A percentile compares a stretch with the other conserved stretches of the same genome.
These are phyloP conservation scores for Podilymbus podiceps DNA, from an alignment of 2,113 vertebrate genomes.

Conservation along the genomic window DNA sequence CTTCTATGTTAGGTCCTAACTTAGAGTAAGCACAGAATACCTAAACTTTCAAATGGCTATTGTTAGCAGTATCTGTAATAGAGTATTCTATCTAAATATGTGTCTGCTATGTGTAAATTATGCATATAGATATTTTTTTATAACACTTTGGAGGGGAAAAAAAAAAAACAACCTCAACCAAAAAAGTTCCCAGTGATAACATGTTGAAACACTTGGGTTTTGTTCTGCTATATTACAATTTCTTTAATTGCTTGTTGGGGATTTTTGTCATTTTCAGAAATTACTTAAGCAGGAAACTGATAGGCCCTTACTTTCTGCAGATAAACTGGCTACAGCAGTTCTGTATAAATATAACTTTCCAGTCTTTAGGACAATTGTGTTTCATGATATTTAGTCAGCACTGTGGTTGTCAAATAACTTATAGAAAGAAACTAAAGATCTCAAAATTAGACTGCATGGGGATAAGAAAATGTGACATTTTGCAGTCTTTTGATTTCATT, in stretches of 20 bases:
- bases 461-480: conserved; percentile 48
- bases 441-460: neutral
- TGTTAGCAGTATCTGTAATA: neutral
- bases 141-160: neutral
- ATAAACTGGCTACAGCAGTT: neutral
- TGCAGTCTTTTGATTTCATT: conserved; percentile 39
- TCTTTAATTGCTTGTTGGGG: neutral
- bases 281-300: neutral
- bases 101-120: neutral
- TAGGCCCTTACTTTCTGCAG: neutral
- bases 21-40: neutral
- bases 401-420: neutral
- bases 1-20: neutral
- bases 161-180: no score
- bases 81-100: neutral
- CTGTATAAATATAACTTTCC: neutral
- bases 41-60: neutral
- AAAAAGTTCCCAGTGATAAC: neutral
- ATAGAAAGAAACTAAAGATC: neutral
- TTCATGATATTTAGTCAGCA: neutral
- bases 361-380: neutral
- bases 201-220: neutral
- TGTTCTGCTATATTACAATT: neutral
- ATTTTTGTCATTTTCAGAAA: neutral
- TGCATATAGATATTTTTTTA: neutral